phyloP scores from a whole-genome alignment of 2,888 invertebrate species.

The Mythimna ferrago region DNA sequence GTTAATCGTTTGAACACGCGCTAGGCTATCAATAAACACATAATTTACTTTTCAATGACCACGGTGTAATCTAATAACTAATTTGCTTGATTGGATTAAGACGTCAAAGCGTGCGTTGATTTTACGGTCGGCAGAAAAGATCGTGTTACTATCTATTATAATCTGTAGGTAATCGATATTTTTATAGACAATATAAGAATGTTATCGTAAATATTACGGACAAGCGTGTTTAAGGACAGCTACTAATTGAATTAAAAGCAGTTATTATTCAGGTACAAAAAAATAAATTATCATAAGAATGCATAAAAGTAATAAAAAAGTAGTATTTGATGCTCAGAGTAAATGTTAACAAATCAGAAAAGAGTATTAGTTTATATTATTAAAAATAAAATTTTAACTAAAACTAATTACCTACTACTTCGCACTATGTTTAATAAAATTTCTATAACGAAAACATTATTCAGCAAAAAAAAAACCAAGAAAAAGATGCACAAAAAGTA shows the following conservation, averaged over 20 bases:
- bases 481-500: constrained; percentile 36
- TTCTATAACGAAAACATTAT: too few species aligned
- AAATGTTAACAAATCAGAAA: background rate
- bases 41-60: constrained; percentile 77
- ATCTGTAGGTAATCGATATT: constrained; percentile 74
- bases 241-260: background rate
- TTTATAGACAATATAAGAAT: constrained; percentile 38
- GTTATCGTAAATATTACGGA: constrained; percentile 2
- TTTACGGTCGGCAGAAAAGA: constrained; percentile 86
- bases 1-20: constrained; percentile 78
- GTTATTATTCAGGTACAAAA: background rate
- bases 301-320: background rate
- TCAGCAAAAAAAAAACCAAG: too few species aligned
- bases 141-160: constrained; percentile 73
- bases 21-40: constrained; percentile 74
- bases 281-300: background rate
- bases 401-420: background rate
- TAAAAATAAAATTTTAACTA: background rate
- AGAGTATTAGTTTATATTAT: too few species aligned
- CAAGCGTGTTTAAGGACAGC: background rate
- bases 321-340: too few species aligned
- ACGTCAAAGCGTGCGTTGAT: constrained; percentile 83
- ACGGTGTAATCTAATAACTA: constrained; percentile 81
- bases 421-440: background rate
- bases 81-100: constrained; percentile 89